Conservation (phyloP, 2,888 invertebrate species). For the Papilio protenor region DNA sequence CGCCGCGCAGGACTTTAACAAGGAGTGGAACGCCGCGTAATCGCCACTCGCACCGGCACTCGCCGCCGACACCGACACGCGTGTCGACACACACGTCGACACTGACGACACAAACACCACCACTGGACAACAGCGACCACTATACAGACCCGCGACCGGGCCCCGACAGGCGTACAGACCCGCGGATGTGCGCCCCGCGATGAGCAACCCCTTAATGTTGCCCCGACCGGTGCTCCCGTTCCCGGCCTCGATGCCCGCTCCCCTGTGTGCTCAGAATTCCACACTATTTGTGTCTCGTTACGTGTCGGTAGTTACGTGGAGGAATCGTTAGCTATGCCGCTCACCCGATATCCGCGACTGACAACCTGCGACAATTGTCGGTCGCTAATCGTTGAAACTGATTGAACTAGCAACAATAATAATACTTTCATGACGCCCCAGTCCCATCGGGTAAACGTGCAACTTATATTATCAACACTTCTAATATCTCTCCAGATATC, state of each 20-base stretch:
- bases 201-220: slow-evolving; percentile 8
- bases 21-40: slow-evolving; percentile 84
- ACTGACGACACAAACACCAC: slow-evolving; percentile 5
- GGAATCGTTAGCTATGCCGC: slow-evolving; percentile 25
- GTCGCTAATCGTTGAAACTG: slow-evolving; percentile 18
- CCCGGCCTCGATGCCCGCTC: neutral
- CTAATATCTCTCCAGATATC: neutral
- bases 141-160: neutral
- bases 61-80: slow-evolving; percentile 35
- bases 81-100: slow-evolving; percentile 40
- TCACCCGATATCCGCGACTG: neutral
- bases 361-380: neutral
- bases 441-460: neutral
- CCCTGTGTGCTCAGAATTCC: neutral
- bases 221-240: slow-evolving; percentile 22
- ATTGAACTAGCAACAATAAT: slow-evolving; percentile 11
- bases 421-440: neutral
- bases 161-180: neutral
- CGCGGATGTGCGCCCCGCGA: neutral
- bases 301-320: slow-evolving; percentile 35
- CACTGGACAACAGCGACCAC: slow-evolving; percentile 1
- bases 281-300: slow-evolving; percentile 32
- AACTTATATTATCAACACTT: neutral
- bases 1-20: slow-evolving; percentile 81
- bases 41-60: slow-evolving; percentile 42